phyloP scores from a whole-genome alignment of 2,888 invertebrate genomes.

The Erebia epiphron region DNA sequence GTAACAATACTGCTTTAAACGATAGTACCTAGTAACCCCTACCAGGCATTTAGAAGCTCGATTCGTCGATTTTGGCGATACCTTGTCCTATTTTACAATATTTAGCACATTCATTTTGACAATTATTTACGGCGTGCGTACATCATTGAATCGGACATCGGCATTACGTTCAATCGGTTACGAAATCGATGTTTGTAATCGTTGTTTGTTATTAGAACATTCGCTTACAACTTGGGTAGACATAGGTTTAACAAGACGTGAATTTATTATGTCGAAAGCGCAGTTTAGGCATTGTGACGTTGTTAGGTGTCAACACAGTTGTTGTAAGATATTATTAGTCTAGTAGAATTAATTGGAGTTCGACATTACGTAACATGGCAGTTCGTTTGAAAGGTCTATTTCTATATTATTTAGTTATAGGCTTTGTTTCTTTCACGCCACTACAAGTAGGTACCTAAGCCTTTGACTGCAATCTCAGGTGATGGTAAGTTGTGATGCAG shows the following conservation, averaged over 20 bases:
- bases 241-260: conserved; percentile 13
- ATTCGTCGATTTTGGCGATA: not conserved
- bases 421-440: too few relatives aligned
- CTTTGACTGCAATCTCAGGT: too few relatives aligned
- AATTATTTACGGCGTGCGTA: not conserved
- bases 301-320: conserved; percentile 6
- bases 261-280: conserved; percentile 14
- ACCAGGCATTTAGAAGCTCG: not conserved
- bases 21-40: too few relatives aligned
- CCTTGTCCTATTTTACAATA: not conserved
- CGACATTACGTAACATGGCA: conserved; percentile 7
- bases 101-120: conserved; percentile 3
- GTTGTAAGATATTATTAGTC: conserved; percentile 9
- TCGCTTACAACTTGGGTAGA: not conserved
- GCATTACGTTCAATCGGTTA: conserved; percentile 7
- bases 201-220: conserved; percentile 16
- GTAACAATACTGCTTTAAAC: too few relatives aligned
- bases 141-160: conserved; percentile 10
- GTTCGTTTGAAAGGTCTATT: not conserved
- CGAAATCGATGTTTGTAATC: conserved; percentile 15
- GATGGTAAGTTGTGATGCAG: too few relatives aligned
- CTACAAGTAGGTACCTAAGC: too few relatives aligned
- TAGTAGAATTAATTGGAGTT: conserved; percentile 7
- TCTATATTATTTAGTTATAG: not conserved
- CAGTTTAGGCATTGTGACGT: conserved; percentile 14